A percentile compares a stretch with the other conserved stretches of the same genome.
phyloP scores from a whole-genome alignment of 1,140 invertebrate genomes.

The Triops longicaudatus region DNA sequence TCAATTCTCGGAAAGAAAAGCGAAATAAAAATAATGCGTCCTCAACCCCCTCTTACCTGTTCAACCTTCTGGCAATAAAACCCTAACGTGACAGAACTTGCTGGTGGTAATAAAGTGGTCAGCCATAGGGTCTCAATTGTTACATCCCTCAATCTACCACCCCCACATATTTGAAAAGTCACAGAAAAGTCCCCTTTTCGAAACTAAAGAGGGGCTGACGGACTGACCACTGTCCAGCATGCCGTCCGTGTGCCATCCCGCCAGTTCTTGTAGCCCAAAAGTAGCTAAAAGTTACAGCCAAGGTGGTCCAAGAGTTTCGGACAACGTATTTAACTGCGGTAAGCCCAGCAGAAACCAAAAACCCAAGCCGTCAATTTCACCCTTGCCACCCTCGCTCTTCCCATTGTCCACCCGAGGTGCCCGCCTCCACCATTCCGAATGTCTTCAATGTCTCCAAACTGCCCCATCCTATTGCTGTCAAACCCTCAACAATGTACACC shows the following conservation, averaged over 20 bases:
- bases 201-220: not conserved
- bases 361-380: conserved; percentile 2
- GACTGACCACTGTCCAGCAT: not conserved
- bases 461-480: not conserved
- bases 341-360: conserved; percentile 11
- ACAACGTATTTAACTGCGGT: conserved; percentile 15
- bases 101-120: conserved; percentile 11
- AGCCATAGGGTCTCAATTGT: conserved; percentile 7
- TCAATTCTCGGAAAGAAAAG: too few relatives aligned
- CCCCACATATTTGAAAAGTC: not conserved
- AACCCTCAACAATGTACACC: conserved; percentile 11
- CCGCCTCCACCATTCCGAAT: not conserved
- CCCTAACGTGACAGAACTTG: not conserved
- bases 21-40: not conserved
- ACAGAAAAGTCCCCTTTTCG: not conserved
- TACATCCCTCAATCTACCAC: conserved; percentile 1
- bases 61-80: not conserved
- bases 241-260: not conserved
- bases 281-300: not conserved
- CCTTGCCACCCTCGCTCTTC: conserved; percentile 13
- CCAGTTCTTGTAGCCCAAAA: not conserved
- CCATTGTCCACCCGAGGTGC: not conserved
- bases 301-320: not conserved
- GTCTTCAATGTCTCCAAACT: conserved; percentile 15
- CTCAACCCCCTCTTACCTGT: not conserved